Base-by-base conservation (phyloP, 2,797 vertebrate genomes). In the Odontamblyopus lacepedii region DNA sequence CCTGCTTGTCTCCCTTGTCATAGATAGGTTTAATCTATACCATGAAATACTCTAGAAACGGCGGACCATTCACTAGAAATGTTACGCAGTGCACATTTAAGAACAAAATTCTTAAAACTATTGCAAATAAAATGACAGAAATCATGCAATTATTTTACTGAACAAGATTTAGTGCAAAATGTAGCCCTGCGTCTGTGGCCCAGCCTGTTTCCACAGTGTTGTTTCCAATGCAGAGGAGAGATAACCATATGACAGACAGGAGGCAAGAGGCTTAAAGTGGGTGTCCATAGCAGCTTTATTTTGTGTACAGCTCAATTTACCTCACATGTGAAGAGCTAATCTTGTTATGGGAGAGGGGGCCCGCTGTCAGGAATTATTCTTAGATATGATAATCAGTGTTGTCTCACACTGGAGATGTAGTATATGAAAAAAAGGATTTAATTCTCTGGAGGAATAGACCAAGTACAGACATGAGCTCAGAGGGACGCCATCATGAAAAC, bases 321-420 rank as follows among this genome's bases (percentile, higher is more conserved):
- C 56, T 44, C 67, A 64, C 73, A 71, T 75, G 73, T 70, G 64
- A 61, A 78, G 79, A 80, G 82, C 30, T 79, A 76, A 85, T 88
- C 79, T 78, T 63, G 69, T 85, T 75, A 78, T 66, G 69, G 65
- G 44, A 15, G 69, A 64, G 69, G 44, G 74, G 67, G 63, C 69
- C 27, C 27, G 66, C 72, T 87, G 85, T 86, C 81, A 82, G 62
- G 71, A 83, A 78, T 78, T 78, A 83, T 76, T 80, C 75, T 77
- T 71, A 62, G 78, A 71, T 74, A 80, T 85, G 72, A 80, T 84
- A 53, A 83, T 83, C 67, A 73, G 60, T 62, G 63, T 27, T 65
- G 63, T 44, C 63, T 64, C 38, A 56, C 72, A 1, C 59, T 73
- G 50, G 71, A 79, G 72, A 74, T 63, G 61, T 18, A 61, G 29